These are phyloP conservation scores for Hyles euphorbiae DNA, from an alignment of 1,140 invertebrate species.

Conservation along the genomic window DNA sequence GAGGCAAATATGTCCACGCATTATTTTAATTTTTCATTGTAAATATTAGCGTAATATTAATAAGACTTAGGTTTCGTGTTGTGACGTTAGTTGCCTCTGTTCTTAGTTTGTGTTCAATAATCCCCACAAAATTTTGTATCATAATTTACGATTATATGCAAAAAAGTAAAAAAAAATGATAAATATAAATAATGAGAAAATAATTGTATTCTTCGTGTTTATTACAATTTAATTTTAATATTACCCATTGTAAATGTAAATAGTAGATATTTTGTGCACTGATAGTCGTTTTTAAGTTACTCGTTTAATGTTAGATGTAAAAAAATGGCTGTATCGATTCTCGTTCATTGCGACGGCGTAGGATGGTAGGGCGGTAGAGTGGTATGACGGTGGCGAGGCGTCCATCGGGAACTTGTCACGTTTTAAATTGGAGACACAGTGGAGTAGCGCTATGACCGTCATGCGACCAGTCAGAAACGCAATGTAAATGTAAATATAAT, in stretches of 20 bases:
- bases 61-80: conserved; percentile 45
- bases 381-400: background rate
- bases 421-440: too few relatives aligned
- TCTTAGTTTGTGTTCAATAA: conserved; percentile 53
- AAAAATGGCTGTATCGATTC: conserved; percentile 60
- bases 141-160: conserved; percentile 45
- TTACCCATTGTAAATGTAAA: conserved; percentile 56
- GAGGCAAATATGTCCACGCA: conserved; percentile 18
- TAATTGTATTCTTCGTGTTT: conserved; percentile 35
- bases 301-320: conserved; percentile 26
- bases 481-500: conserved; percentile 61
- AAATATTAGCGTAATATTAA: conserved; percentile 45
- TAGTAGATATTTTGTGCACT: conserved; percentile 64
- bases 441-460: too few relatives aligned
- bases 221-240: conserved; percentile 37
- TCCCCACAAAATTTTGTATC: conserved; percentile 40
- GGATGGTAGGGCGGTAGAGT: conserved; percentile 26
- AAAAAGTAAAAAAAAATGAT: conserved; percentile 52
- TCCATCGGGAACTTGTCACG: too few relatives aligned
- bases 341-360: conserved; percentile 37
- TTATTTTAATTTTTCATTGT: conserved; percentile 33
- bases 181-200: conserved; percentile 24
- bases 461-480: conserved; percentile 27
- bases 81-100: conserved; percentile 31
- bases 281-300: conserved; percentile 64